These are phyloP conservation scores for Pocillopora damicornis DNA, from an alignment of 64 coral and sea anemone species.

Conservation along the genomic window DNA sequence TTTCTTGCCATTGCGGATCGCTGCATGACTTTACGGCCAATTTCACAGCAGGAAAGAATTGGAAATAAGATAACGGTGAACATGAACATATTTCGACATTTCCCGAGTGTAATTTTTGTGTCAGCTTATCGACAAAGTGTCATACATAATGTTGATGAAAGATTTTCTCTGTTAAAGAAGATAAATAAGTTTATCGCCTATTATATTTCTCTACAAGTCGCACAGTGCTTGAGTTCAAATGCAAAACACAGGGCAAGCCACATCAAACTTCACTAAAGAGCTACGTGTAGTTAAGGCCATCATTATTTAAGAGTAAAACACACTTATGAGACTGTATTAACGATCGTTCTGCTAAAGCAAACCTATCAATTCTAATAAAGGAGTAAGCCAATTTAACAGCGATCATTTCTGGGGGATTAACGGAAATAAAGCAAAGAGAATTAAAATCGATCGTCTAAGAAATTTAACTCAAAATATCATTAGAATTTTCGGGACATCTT, in stretches of 20 bases:
- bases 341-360: neutral
- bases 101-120: neutral
- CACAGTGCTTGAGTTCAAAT: neutral
- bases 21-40: neutral
- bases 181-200: neutral
- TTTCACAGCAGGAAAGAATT: neutral
- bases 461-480: neutral
- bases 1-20: neutral
- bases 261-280: neutral
- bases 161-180: neutral
- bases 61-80: neutral
- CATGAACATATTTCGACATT: neutral
- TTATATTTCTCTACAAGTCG: neutral
- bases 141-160: neutral
- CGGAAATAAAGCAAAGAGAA: neutral
- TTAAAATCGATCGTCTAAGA: neutral
- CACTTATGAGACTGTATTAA: neutral
- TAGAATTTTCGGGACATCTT: neutral
- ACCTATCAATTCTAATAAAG: neutral
- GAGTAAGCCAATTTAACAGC: neutral
- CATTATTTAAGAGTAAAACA: neutral
- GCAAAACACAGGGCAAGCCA: neutral
- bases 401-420: conserved; percentile 4
- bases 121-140: neutral
- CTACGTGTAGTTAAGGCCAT: too few species aligned